A percentile compares a stretch with the other conserved stretches of the same genome.
These are phyloP conservation scores for Ditylenchus weischeri DNA, from an alignment of 2,888 invertebrate species.

Conservation along the genomic window DNA sequence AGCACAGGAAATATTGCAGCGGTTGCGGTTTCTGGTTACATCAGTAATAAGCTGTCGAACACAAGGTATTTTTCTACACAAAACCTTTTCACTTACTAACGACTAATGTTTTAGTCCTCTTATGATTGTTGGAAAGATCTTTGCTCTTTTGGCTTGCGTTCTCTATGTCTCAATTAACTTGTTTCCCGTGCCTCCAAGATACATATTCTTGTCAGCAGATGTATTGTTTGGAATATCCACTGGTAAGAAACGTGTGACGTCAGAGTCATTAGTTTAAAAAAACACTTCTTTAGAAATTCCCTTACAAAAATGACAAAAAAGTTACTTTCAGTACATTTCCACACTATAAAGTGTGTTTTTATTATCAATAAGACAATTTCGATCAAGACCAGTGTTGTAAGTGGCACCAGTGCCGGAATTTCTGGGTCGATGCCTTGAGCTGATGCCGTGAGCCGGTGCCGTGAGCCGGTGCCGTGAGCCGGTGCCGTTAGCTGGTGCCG, in stretches of 20 bases:
- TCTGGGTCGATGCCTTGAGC: no score
- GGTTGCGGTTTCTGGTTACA: conserved; percentile 28
- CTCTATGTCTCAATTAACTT: conserved; percentile 30
- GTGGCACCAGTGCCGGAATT: no score
- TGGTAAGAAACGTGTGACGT: conserved; percentile 7
- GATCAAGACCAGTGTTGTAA: no score
- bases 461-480: no score
- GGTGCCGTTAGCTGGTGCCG: no score
- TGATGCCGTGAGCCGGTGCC: no score
- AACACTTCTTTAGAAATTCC: no score
- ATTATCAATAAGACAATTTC: no score
- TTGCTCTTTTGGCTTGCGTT: conserved; percentile 30
- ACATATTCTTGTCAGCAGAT: conserved; percentile 31
- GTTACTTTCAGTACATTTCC: no score
- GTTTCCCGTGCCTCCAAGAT: conserved; percentile 6
- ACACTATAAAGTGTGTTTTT: no score
- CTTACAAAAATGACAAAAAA: no score
- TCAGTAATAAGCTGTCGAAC: conserved; percentile 9
- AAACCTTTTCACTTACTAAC: not conserved
- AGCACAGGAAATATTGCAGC: conserved; percentile 32
- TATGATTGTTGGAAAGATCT: conserved; percentile 31
- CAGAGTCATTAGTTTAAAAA: no score
- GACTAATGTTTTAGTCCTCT: conserved; percentile 15
- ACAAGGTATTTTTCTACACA: conserved; percentile 15
- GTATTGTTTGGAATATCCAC: conserved; percentile 31